Evolutionary conservation across 2,888 invertebrate species (phyloP).

Genomic region (Rotaria socialis): DNA sequence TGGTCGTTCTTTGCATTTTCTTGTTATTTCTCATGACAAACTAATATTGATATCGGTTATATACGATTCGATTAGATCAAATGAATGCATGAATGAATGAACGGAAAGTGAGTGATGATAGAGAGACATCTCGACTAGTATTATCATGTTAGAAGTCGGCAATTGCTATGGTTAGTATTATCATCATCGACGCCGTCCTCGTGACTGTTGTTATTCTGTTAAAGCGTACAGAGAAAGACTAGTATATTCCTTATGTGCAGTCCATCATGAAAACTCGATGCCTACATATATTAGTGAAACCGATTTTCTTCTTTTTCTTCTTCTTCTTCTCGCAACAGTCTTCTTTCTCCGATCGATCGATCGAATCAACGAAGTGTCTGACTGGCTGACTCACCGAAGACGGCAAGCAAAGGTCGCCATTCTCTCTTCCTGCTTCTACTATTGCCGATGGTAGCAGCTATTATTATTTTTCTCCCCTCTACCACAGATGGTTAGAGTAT

Average conservation of each 20-base stretch:
- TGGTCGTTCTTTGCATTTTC: neutral
- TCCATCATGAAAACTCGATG: neutral
- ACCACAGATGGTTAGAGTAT: neutral
- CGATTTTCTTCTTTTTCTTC: neutral
- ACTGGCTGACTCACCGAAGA: slow-evolving; percentile 12
- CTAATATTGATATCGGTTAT: slow-evolving; percentile 26
- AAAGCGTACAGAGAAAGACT: neutral
- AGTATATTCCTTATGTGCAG: neutral
- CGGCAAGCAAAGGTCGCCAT: neutral
- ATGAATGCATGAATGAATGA: slow-evolving; percentile 25
- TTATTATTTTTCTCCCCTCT: neutral
- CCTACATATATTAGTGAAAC: neutral
- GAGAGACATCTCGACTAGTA: neutral
- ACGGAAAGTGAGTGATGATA: neutral
- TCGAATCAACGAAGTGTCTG: slow-evolving; percentile 32
- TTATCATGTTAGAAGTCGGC: neutral
- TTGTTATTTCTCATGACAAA: neutral
- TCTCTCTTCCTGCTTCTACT: neutral
- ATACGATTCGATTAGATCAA: slow-evolving; percentile 22
- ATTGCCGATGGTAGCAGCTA: neutral
- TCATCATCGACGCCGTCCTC: neutral
- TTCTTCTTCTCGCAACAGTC: neutral
- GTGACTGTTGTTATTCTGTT: neutral
- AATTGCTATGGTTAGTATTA: too few relatives aligned
- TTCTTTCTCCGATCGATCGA: slow-evolving; percentile 24